phyloP scores from a whole-genome alignment of 1,140 invertebrate genomes.

The Zaprionus nigranus region DNA sequence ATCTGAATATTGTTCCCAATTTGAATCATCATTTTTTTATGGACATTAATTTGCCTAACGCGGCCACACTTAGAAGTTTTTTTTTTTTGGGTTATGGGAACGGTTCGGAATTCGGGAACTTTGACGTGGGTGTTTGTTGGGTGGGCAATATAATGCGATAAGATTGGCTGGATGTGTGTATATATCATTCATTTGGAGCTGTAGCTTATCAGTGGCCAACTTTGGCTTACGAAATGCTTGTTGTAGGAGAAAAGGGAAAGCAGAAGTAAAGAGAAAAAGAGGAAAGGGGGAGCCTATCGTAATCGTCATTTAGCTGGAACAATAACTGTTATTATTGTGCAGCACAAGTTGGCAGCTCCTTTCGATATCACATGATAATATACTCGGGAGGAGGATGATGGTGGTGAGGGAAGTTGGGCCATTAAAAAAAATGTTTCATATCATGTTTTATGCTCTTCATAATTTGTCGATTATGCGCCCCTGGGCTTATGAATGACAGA shows the following conservation, averaged over 20 bases:
- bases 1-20: slow-evolving; percentile 38
- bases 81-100: slow-evolving; percentile 51
- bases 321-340: slow-evolving; percentile 59
- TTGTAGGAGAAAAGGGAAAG: not conserved
- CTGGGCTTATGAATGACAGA: slow-evolving; percentile 53
- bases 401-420: not conserved
- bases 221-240: slow-evolving; percentile 45
- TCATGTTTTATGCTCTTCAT: slow-evolving; percentile 59
- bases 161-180: slow-evolving; percentile 27
- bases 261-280: not conserved
- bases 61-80: slow-evolving; percentile 39
- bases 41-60: slow-evolving; percentile 59
- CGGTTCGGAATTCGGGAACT: not conserved
- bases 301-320: not conserved
- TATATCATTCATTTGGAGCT: not conserved
- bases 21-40: slow-evolving; percentile 34
- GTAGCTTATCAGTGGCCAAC: slow-evolving; percentile 32
- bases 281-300: not conserved
- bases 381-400: not conserved
- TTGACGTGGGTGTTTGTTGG: not conserved
- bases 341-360: slow-evolving; percentile 38
- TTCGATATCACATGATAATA: slow-evolving; percentile 24
- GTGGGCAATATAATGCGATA: slow-evolving; percentile 20
- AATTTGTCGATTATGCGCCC: slow-evolving; percentile 63
- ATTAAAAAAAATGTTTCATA: slow-evolving; percentile 43